Evolutionary conservation across 2,888 invertebrate genomes (phyloP).

Genomic region (Ophion slaviceki): DNA sequence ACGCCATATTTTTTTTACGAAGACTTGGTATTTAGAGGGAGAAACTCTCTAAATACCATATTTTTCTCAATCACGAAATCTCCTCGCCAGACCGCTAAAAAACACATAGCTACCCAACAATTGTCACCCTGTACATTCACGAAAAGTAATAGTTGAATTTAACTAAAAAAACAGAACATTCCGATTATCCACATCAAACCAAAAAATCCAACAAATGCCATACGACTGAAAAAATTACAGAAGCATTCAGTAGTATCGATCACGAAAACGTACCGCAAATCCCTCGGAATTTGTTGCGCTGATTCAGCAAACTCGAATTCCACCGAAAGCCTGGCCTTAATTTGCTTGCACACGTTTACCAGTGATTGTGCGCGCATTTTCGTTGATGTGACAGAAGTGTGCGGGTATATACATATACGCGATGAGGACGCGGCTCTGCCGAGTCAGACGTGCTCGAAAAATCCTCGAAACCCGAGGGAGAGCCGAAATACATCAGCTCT

Average conservation of each 20-base stretch:
- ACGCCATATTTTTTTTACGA: no score
- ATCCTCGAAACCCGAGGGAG: constrained; percentile 36
- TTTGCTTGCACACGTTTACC: constrained; percentile 33
- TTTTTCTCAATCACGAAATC: no score
- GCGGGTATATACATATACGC: background rate
- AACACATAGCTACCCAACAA: no score
- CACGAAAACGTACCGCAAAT: background rate
- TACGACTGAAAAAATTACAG: background rate
- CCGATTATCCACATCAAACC: background rate
- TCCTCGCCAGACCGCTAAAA: no score
- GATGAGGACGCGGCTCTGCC: constrained; percentile 7
- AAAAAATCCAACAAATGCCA: background rate
- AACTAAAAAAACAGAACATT: no score
- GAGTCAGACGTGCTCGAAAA: constrained; percentile 46
- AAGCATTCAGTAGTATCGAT: background rate
- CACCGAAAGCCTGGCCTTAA: constrained; percentile 11
- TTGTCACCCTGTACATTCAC: no score
- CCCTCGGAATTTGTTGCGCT: background rate
- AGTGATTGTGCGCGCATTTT: constrained; percentile 15
- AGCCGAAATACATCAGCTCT: constrained; percentile 36
- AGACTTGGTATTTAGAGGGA: no score
- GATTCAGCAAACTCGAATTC: background rate
- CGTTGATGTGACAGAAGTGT: constrained; percentile 17
- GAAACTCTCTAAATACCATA: no score
- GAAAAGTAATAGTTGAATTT: no score